A percentile compares a stretch with the other conserved stretches of the same genome.
Conservation (phyloP, 2,888 invertebrate genomes). For the Neuroscelio doddi region DNA sequence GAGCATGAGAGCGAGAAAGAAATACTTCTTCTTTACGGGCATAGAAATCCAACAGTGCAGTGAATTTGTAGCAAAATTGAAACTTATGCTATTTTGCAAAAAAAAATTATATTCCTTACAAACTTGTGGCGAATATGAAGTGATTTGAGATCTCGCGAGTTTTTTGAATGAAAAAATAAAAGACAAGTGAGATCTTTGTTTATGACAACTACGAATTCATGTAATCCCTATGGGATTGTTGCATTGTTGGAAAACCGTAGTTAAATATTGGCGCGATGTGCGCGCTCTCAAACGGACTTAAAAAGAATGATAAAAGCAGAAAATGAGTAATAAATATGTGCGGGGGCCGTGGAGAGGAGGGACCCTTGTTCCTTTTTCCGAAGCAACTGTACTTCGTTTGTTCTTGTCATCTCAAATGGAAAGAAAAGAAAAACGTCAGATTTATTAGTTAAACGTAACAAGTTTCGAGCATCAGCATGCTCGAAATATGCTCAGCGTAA, state of each 20-base stretch:
- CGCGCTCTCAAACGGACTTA: constrained; percentile 53
- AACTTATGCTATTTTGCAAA: too few relatives aligned
- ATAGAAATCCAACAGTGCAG: constrained; percentile 51
- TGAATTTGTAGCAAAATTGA: constrained; percentile 44
- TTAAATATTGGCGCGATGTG: constrained; percentile 51
- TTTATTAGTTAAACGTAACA: background rate
- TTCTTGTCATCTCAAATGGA: constrained; percentile 33
- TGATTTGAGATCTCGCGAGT: too few relatives aligned
- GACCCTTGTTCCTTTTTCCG: constrained; percentile 63
- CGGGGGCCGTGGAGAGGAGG: constrained; percentile 71
- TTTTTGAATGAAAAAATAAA: too few relatives aligned
- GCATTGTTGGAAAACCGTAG: constrained; percentile 55
- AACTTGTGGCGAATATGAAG: too few relatives aligned
- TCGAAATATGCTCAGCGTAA: background rate
- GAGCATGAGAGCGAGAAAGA: constrained; percentile 45
- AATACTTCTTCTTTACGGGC: constrained; percentile 55
- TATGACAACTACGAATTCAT: constrained; percentile 32
- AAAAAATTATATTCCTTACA: too few relatives aligned
- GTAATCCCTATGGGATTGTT: constrained; percentile 46
- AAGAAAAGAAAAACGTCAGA: background rate
- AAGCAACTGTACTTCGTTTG: constrained; percentile 34
- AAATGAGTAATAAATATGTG: constrained; percentile 71
- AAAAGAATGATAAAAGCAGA: constrained; percentile 50
- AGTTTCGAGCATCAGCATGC: background rate
- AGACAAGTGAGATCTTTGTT: too few relatives aligned